A percentile compares a stretch with the other conserved stretches of the same genome.
phyloP scores from a whole-genome alignment of 2,113 vertebrate genomes.

The Leiothrix lutea region DNA sequence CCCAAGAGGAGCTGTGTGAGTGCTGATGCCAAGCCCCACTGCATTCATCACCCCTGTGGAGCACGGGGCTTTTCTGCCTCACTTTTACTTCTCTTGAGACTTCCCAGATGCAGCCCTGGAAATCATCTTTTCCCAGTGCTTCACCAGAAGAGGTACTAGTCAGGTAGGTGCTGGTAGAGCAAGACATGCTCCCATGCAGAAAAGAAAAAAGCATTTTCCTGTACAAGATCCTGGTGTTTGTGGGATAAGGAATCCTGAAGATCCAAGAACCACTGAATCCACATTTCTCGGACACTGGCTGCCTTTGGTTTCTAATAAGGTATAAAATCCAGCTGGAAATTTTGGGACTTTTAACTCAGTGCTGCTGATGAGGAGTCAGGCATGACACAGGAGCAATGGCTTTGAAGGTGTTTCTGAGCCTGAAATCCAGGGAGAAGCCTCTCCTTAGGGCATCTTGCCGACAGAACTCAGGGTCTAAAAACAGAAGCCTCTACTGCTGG shows the following conservation, averaged over 20 bases:
- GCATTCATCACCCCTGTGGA: not conserved
- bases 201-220: not conserved
- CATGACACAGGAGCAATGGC: not conserved
- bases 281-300: not conserved
- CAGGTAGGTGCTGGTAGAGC: not conserved
- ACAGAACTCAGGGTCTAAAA: not conserved
- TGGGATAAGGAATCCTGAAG: not conserved
- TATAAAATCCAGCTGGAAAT: not conserved
- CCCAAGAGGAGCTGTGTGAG: not conserved
- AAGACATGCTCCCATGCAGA: not conserved
- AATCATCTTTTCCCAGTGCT: not conserved
- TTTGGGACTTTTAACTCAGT: not conserved
- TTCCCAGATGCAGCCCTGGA: not conserved
- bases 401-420: not conserved
- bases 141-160: not conserved
- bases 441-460: not conserved
- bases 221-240: not conserved
- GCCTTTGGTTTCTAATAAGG: not conserved
- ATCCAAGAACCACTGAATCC: not conserved
- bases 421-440: not conserved
- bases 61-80: not conserved
- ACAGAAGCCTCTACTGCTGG: not conserved
- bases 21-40: not conserved
- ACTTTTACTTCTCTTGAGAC: not conserved
- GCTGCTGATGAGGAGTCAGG: accelerated